These are phyloP conservation scores for Premnoplex brunnescens DNA, from an alignment of 2,797 vertebrate genomes.

Conservation along the genomic window DNA sequence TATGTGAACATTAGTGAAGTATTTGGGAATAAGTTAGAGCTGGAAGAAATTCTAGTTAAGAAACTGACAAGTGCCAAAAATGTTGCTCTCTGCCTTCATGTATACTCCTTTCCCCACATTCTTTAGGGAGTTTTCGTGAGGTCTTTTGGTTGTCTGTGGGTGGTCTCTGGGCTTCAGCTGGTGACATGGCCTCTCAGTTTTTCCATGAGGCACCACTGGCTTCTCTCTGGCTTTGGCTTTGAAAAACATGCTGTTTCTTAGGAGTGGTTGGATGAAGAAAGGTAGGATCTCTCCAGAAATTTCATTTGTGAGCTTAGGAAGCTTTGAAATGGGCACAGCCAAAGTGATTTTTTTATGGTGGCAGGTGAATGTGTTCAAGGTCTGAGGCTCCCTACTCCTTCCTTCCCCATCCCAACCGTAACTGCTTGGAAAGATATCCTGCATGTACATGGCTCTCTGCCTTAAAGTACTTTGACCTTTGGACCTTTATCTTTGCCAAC, in stretches of 20 bases:
- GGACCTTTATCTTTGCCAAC: not conserved
- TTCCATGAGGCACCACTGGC: not conserved
- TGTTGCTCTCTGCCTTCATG: fast-evolving
- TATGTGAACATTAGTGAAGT: not conserved
- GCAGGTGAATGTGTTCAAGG: not conserved
- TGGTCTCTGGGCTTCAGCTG: not conserved
- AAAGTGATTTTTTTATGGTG: not conserved
- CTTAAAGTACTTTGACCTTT: conserved; percentile 5
- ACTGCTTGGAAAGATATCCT: not conserved
- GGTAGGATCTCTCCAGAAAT: not conserved
- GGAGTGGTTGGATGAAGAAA: not conserved
- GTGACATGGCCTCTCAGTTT: not conserved
- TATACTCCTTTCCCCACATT: not conserved
- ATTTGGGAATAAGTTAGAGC: not conserved
- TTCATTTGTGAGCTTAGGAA: not conserved
- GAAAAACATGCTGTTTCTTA: not conserved
- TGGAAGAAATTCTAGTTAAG: not conserved
- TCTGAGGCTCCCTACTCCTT: not conserved
- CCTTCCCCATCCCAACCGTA: not conserved
- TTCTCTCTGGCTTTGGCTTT: not conserved
- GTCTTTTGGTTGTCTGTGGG: not conserved
- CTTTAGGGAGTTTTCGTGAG: not conserved
- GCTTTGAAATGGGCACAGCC: not conserved
- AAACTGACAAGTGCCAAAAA: not conserved
- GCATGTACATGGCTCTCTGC: not conserved